Percentiles rank a stretch among this genome's conserved stretches.
phyloP scores from a whole-genome alignment of 2,113 vertebrate genomes.

The Miniopterus natalensis region DNA sequence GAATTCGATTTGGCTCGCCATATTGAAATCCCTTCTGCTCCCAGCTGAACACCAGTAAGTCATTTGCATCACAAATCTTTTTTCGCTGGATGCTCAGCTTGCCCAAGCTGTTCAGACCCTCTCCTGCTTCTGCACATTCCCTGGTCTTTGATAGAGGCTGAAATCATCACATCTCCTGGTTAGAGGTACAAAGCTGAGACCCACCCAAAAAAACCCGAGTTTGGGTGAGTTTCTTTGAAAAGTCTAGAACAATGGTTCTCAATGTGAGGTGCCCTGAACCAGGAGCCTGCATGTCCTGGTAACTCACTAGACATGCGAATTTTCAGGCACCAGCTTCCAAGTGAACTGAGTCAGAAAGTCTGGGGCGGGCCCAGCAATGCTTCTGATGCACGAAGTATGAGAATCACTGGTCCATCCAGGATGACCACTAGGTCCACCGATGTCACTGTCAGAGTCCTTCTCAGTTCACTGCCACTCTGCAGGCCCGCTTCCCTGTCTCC shows the following conservation, averaged over 20 bases:
- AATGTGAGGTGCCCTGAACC: not conserved
- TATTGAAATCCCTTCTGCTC: slow-evolving; percentile 79
- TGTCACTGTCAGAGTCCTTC: not conserved
- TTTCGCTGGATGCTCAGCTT: slow-evolving; percentile 64
- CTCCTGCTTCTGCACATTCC: slow-evolving; percentile 17
- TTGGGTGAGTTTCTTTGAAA: not conserved
- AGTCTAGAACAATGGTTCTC: not conserved
- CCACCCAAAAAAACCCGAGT: not conserved
- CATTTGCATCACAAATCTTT: slow-evolving; percentile 84
- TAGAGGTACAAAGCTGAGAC: not conserved
- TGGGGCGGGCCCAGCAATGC: not conserved
- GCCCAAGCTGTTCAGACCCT: slow-evolving; percentile 76
- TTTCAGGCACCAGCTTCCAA: not conserved
- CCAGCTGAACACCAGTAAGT: slow-evolving; percentile 81
- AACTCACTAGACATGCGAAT: not conserved
- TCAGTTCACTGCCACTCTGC: not conserved
- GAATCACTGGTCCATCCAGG: not conserved
- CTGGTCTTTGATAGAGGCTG: slow-evolving; percentile 43
- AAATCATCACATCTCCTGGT: not conserved
- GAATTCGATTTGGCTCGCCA: slow-evolving; percentile 84
- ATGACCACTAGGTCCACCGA: not conserved
- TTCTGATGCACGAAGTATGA: not conserved
- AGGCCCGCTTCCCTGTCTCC: not conserved
- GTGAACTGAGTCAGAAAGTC: not conserved
- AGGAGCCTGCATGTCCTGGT: no score